phyloP scores from a whole-genome alignment of 1,140 invertebrate genomes.

The Bombyx mandarina region DNA sequence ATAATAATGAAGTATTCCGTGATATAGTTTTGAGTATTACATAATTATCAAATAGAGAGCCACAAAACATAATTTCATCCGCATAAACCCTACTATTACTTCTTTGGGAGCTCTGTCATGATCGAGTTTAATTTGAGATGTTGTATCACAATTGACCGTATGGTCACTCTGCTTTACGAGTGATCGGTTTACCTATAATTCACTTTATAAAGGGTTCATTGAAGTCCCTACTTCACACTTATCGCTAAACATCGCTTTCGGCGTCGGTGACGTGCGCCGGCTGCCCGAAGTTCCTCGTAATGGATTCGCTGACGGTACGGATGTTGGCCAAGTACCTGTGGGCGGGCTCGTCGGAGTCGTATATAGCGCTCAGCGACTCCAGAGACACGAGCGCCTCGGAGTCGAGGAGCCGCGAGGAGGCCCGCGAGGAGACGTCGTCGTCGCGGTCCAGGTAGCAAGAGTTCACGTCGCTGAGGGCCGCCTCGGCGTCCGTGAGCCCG shows the following conservation, averaged over 20 bases:
- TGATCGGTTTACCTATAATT: no score
- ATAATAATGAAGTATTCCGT: no score
- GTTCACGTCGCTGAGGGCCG: slow-evolving; percentile 87
- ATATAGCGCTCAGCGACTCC: slow-evolving; percentile 84
- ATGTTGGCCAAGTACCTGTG: slow-evolving; percentile 84
- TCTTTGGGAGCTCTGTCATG: slow-evolving; percentile 19
- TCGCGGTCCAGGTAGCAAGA: slow-evolving; percentile 85
- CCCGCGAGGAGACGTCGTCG: slow-evolving; percentile 83
- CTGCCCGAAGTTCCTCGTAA: slow-evolving; percentile 81
- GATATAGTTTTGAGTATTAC: slow-evolving; percentile 37
- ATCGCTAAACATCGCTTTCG: slow-evolving; percentile 73
- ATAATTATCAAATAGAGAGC: slow-evolving; percentile 33
- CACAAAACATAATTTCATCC: slow-evolving; percentile 8
- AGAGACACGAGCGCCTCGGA: slow-evolving; percentile 82
- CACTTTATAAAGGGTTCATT: no score
- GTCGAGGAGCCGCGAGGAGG: slow-evolving; percentile 83
- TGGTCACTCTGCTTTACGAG: slow-evolving; percentile 7
- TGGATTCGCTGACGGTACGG: slow-evolving; percentile 81
- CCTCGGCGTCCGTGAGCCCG: slow-evolving; percentile 88
- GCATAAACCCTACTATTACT: slow-evolving; percentile 1
- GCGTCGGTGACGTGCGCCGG: slow-evolving; percentile 75
- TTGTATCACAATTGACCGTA: slow-evolving; percentile 28
- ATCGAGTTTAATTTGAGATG: slow-evolving; percentile 18
- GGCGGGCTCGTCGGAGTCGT: slow-evolving; percentile 86
- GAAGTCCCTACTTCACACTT: slow-evolving; percentile 4